Conservation (phyloP, 2,797 vertebrate species). For the Argyrosomus regius region DNA sequence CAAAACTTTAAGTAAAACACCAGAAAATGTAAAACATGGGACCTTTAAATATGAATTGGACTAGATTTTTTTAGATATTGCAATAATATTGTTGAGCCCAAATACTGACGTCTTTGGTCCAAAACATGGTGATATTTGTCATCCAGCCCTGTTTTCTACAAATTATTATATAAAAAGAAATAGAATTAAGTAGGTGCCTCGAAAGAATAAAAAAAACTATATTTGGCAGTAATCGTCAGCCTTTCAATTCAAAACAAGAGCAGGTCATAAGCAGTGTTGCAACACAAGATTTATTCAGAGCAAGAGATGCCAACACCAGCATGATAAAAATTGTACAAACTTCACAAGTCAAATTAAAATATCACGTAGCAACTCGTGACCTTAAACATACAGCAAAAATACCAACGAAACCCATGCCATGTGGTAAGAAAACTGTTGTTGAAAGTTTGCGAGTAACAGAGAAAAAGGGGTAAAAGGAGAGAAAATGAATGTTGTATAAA, state of each 20-base stretch:
- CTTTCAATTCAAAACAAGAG: background rate
- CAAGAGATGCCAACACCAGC: slow-evolving; percentile 99
- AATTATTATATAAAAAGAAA: too few relatives aligned
- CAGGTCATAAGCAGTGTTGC: slow-evolving; percentile 72
- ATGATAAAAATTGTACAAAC: slow-evolving; percentile 99
- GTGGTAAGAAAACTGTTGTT: slow-evolving; percentile 94
- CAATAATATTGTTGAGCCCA: too few relatives aligned
- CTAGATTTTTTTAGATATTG: too few relatives aligned
- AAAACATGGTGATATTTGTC: too few relatives aligned
- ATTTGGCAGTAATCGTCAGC: too few relatives aligned
- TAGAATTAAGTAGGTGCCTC: too few relatives aligned
- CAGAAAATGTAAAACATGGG: too few relatives aligned
- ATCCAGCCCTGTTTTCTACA: too few relatives aligned
- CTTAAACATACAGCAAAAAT: slow-evolving; percentile 98
- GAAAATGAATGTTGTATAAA: slow-evolving; percentile 92
- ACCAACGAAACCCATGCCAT: slow-evolving; percentile 95
- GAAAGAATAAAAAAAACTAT: too few relatives aligned
- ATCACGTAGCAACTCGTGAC: slow-evolving; percentile 97
- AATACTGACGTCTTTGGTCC: too few relatives aligned
- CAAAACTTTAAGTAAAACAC: too few relatives aligned
- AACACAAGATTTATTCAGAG: slow-evolving; percentile 99
- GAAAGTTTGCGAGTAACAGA: slow-evolving; percentile 76
- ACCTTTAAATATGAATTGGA: too few relatives aligned
- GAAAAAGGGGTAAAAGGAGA: slow-evolving; percentile 69
- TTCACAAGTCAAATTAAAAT: slow-evolving; percentile 99